Percentiles rank a stretch among this genome's conserved stretches.
Conservation (phyloP, 1,140 invertebrate species). For the Panagrolaimus sp. region DNA sequence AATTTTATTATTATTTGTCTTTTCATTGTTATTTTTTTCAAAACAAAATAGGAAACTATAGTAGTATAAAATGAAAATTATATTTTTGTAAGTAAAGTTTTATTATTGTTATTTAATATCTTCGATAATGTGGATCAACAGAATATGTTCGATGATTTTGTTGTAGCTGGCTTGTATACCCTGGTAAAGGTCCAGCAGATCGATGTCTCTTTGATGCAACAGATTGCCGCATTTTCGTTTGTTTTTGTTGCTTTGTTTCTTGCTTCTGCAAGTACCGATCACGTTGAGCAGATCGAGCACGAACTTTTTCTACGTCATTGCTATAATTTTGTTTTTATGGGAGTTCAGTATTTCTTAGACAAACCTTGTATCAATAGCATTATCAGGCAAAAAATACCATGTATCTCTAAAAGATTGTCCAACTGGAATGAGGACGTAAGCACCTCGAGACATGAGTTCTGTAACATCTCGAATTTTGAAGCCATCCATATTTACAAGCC, state of each 20-base stretch:
- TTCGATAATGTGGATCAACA: too few species aligned
- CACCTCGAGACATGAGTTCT: constrained; percentile 46
- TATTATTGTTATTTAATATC: too few species aligned
- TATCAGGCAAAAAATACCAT: constrained; percentile 49
- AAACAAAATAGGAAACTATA: too few species aligned
- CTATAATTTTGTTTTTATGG: neutral
- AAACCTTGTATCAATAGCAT: constrained; percentile 47
- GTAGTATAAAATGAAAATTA: too few species aligned
- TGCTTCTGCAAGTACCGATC: constrained; percentile 31
- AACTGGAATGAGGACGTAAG: constrained; percentile 42
- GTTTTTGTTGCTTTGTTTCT: neutral
- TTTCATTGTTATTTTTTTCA: too few species aligned
- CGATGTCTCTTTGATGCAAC: too few species aligned
- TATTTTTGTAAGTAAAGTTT: too few species aligned
- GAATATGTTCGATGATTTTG: too few species aligned
- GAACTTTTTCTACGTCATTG: constrained; percentile 16
- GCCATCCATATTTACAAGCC: constrained; percentile 47
- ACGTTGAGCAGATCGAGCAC: constrained; percentile 31
- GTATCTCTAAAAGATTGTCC: constrained; percentile 46
- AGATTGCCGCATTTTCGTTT: too few species aligned
- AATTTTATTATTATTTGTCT: too few species aligned
- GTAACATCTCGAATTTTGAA: constrained; percentile 28
- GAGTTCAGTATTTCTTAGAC: neutral
- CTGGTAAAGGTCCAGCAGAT: too few species aligned
- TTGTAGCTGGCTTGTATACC: too few species aligned